A percentile compares a stretch with the other conserved stretches of the same genome.
These are phyloP conservation scores for Chloroceryle inda DNA, from an alignment of 2,797 vertebrate genomes.

Conservation along the genomic window DNA sequence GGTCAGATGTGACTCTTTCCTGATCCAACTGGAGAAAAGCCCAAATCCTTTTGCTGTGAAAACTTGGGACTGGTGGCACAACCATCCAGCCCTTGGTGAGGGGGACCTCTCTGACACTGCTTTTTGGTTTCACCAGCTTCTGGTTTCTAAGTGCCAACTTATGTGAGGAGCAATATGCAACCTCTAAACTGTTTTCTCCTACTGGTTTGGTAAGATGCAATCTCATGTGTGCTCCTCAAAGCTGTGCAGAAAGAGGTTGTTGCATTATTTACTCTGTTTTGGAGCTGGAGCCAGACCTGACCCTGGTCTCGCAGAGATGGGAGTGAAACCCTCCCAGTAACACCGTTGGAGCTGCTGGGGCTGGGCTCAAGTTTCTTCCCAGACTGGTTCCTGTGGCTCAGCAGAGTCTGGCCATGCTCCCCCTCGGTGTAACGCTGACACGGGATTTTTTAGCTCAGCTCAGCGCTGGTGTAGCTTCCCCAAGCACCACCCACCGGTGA, in stretches of 20 bases:
- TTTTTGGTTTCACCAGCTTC: background rate
- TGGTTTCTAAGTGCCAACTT: background rate
- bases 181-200: background rate
- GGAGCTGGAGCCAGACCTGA: conserved; percentile 13
- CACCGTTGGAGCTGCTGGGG: background rate
- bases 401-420: background rate
- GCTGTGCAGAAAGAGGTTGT: background rate
- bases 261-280: conserved; percentile 41
- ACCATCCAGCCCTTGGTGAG: background rate
- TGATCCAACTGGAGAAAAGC: background rate
- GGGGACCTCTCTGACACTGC: background rate
- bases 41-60: background rate
- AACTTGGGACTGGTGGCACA: background rate
- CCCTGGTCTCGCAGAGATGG: background rate
- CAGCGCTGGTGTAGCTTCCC: background rate
- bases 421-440: background rate
- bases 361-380: conserved; percentile 8
- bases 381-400: background rate
- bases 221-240: background rate
- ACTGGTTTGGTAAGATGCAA: background rate
- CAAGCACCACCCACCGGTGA: background rate
- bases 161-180: background rate
- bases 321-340: background rate
- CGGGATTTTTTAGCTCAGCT: background rate
- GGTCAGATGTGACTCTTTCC: background rate